These are phyloP conservation scores for Epinephelus lanceolatus DNA, from an alignment of 2,113 vertebrate species.

Conservation along the genomic window DNA sequence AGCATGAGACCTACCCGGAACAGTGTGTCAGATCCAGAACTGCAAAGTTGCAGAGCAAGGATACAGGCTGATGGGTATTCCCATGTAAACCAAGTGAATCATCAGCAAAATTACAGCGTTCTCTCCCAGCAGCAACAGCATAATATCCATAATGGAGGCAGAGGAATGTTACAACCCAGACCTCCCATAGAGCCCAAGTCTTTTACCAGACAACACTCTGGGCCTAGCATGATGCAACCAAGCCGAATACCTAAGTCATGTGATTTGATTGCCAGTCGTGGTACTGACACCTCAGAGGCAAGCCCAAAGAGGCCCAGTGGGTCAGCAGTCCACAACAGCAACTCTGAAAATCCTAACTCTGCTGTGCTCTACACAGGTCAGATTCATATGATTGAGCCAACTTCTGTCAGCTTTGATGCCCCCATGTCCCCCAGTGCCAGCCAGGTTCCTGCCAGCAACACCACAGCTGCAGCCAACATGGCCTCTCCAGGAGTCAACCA, in stretches of 20 bases:
- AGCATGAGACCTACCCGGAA: slow-evolving; percentile 84
- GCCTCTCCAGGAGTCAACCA: slow-evolving; percentile 94
- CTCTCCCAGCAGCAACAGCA: slow-evolving; percentile 76
- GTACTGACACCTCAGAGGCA: slow-evolving; percentile 84
- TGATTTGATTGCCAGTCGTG: slow-evolving; percentile 63
- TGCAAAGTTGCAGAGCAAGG: slow-evolving; percentile 85
- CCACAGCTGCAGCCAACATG: slow-evolving; percentile 82
- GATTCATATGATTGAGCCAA: slow-evolving; percentile 92
- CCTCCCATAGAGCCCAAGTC: slow-evolving; percentile 89
- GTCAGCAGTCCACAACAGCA: slow-evolving; percentile 66
- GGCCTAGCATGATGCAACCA: slow-evolving; percentile 82
- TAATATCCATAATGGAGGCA: slow-evolving; percentile 68
- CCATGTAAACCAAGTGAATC: slow-evolving; percentile 79
- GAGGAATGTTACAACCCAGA: slow-evolving; percentile 88
- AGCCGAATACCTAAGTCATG: slow-evolving; percentile 84
- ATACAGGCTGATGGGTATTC: slow-evolving; percentile 81
- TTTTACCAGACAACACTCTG: slow-evolving; percentile 78
- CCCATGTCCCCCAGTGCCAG: slow-evolving; percentile 81
- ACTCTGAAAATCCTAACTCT: slow-evolving; percentile 74
- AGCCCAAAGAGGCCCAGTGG: slow-evolving; percentile 84
- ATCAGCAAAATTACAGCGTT: slow-evolving; percentile 82
- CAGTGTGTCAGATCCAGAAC: slow-evolving; percentile 77
- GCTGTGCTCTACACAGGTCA: slow-evolving; percentile 91
- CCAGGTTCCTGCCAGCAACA: slow-evolving; percentile 77
- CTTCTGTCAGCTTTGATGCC: slow-evolving; percentile 80